Conservation (phyloP, 2,888 invertebrate species). For the Teinopalpus imperialis region DNA sequence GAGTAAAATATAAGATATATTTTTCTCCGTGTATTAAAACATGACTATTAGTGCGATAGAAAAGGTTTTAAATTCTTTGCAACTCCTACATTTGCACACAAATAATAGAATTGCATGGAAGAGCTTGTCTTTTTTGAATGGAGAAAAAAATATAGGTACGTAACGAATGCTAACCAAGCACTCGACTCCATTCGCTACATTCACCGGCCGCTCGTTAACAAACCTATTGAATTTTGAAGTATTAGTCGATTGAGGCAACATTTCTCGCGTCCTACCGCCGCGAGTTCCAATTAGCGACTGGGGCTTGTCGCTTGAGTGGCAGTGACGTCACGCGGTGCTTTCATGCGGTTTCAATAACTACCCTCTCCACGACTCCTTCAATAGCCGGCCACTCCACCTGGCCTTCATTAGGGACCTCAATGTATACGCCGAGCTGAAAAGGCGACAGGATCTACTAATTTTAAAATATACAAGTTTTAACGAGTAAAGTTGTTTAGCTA, state of each 20-base stretch:
- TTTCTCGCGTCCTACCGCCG: conserved; percentile 75
- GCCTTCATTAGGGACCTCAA: conserved; percentile 77
- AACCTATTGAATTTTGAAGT: conserved; percentile 78
- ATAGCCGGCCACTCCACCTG: conserved; percentile 76
- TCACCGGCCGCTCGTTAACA: conserved; percentile 76
- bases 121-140: conserved; percentile 36
- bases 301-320: conserved; percentile 72
- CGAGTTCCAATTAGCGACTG: conserved; percentile 80
- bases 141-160: conserved; percentile 39
- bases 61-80: conserved; percentile 18
- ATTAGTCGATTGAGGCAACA: conserved; percentile 77
- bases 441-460: conserved; percentile 61
- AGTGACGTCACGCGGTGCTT: conserved; percentile 76
- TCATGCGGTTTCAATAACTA: conserved; percentile 78
- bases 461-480: conserved; percentile 68
- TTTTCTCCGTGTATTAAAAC: conserved; percentile 11
- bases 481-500: conserved; percentile 72
- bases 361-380: conserved; percentile 77
- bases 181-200: conserved; percentile 65
- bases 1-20: background rate
- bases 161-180: conserved; percentile 55
- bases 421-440: conserved; percentile 65
- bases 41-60: conserved; percentile 13
- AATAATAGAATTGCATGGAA: conserved; percentile 23
- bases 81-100: conserved; percentile 11